Evolutionary conservation across 2,888 invertebrate genomes (phyloP).

Genomic region (Cephalotes varians): DNA sequence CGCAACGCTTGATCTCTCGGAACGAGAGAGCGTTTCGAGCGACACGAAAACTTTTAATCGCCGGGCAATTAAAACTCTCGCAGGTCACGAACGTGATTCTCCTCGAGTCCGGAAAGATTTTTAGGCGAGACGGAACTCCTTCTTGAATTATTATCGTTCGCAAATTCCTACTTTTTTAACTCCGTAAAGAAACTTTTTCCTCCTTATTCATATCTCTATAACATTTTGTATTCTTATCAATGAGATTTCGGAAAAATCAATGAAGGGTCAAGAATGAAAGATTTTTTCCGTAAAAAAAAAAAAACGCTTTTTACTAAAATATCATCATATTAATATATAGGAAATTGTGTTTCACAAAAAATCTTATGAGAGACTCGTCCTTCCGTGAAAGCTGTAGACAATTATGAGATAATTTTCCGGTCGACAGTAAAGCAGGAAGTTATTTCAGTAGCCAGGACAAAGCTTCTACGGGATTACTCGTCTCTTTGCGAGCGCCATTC

Average conservation of each 20-base stretch:
- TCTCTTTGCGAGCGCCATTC: conserved; percentile 43
- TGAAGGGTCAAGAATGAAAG: not conserved
- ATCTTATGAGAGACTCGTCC: not conserved
- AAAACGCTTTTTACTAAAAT: not conserved
- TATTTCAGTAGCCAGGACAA: conserved; percentile 25
- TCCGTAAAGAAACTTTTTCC: not conserved
- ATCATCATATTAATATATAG: not conserved
- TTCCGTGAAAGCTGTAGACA: not conserved
- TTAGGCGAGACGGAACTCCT: conserved; percentile 6
- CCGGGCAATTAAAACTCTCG: conserved; percentile 63
- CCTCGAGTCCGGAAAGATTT: not conserved
- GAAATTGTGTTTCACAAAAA: conserved; percentile 2
- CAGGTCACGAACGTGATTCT: conserved; percentile 24
- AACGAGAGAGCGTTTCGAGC: conserved; percentile 51
- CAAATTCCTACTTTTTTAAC: conserved; percentile 45
- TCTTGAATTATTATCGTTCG: conserved; percentile 39
- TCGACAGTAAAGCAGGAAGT: conserved; percentile 43
- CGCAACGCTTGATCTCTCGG: conserved; percentile 54
- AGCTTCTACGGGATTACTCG: conserved; percentile 18
- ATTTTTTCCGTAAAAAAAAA: not conserved
- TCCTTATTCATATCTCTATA: not conserved
- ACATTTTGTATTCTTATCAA: not conserved
- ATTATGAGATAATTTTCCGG: conserved; percentile 42
- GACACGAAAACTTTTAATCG: conserved; percentile 73
- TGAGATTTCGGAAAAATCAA: not conserved